A percentile compares a stretch with the other conserved stretches of the same genome.
phyloP scores from a whole-genome alignment of 1,140 invertebrate genomes.

The Goniozus legneri region DNA sequence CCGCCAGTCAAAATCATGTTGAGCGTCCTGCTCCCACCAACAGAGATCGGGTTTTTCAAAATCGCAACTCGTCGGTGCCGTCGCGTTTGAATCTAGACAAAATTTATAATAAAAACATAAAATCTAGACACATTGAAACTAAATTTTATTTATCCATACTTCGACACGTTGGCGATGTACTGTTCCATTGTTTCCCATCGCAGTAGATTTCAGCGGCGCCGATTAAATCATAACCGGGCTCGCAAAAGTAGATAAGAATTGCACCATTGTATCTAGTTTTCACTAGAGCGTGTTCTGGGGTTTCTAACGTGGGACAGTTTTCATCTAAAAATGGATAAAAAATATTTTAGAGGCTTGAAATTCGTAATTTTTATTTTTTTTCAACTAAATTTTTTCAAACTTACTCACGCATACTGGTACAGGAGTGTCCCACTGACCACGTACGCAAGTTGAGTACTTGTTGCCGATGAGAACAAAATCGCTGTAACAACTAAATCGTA shows the following conservation, averaged over 20 bases:
- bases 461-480: conserved; percentile 62
- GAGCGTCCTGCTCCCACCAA: conserved; percentile 70
- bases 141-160: conserved; percentile 53
- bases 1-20: conserved; percentile 75
- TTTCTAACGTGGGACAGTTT: conserved; percentile 31
- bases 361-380: conserved; percentile 1
- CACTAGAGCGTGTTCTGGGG: conserved; percentile 54
- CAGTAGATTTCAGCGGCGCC: conserved; percentile 62
- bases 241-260: conserved; percentile 63
- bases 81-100: conserved; percentile 41
- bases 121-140: no score
- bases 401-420: conserved; percentile 66
- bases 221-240: conserved; percentile 58
- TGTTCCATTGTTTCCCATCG: conserved; percentile 63
- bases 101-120: no score
- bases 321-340: conserved; percentile 31
- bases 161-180: conserved; percentile 58
- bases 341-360: not conserved
- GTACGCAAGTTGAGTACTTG: conserved; percentile 59
- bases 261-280: conserved; percentile 53
- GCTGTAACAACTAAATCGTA: conserved; percentile 57
- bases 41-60: conserved; percentile 69
- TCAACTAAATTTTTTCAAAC: conserved; percentile 24
- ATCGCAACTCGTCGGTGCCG: conserved; percentile 59
- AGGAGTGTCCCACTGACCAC: conserved; percentile 60